These are phyloP conservation scores for Saimiri boliviensis DNA, from an alignment of 2,113 vertebrate species.

Conservation along the genomic window DNA sequence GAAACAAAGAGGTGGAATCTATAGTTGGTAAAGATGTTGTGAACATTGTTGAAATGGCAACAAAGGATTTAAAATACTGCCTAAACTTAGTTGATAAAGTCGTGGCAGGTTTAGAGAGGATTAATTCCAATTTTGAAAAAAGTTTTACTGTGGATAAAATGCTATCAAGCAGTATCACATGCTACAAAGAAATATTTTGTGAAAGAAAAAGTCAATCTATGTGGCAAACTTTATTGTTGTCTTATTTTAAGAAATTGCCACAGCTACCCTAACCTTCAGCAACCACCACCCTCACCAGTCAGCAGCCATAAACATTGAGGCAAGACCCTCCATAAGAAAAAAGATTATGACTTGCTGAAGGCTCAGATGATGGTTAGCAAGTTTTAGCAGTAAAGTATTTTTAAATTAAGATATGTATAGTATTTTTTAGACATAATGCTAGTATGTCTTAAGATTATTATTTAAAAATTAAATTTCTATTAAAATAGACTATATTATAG, in stretches of 20 bases:
- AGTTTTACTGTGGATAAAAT: not conserved
- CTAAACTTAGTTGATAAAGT: not conserved
- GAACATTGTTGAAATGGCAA: not conserved
- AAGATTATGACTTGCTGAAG: not conserved
- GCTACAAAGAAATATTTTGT: not conserved
- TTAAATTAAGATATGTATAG: not conserved
- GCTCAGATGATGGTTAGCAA: not conserved
- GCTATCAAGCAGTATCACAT: not conserved
- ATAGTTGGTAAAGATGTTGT: not conserved
- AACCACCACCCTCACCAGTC: not conserved
- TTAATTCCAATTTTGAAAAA: not conserved
- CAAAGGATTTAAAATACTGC: not conserved
- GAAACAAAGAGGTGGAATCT: not conserved
- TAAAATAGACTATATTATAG: not conserved
- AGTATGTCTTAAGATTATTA: not conserved
- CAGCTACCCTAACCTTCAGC: not conserved
- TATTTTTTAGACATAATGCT: not conserved
- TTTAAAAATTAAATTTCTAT: not conserved
- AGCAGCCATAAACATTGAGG: not conserved
- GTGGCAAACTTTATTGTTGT: not conserved
- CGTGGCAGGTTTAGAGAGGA: not conserved
- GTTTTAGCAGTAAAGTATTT: not conserved
- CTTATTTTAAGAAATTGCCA: not conserved
- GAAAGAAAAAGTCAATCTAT: not conserved
- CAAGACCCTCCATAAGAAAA: not conserved